These are phyloP conservation scores for Callimico goeldii DNA, from an alignment of 2,797 vertebrate species.

Conservation along the genomic window DNA sequence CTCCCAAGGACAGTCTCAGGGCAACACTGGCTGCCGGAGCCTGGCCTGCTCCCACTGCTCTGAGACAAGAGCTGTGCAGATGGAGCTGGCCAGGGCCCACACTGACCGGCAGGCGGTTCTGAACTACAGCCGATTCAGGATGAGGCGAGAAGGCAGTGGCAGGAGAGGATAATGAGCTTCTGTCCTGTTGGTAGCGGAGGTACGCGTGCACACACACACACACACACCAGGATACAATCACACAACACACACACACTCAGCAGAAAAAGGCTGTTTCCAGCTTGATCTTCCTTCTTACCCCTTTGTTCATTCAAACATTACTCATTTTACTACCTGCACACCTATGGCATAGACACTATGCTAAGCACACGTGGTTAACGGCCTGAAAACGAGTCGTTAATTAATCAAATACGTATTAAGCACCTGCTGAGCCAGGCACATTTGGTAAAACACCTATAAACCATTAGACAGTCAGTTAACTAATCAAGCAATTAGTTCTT, in stretches of 20 bases:
- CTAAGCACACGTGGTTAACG: background rate
- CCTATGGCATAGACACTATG: background rate
- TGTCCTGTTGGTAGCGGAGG: background rate
- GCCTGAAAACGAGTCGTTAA: background rate
- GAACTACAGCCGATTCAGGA: background rate
- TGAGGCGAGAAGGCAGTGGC: background rate
- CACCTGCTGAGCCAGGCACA: background rate
- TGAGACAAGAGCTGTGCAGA: background rate
- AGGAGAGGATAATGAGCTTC: background rate
- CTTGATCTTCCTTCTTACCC: background rate
- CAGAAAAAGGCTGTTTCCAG: background rate
- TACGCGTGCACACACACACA: background rate
- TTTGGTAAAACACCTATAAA: background rate
- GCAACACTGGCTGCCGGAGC: background rate
- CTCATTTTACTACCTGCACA: background rate
- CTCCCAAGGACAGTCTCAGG: background rate
- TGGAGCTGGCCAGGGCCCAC: background rate
- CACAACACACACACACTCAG: background rate
- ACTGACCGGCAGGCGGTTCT: background rate
- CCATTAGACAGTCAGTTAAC: background rate
- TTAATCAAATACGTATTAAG: background rate
- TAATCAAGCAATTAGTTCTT: conserved; percentile 12
- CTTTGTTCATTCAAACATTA: background rate
- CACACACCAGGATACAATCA: background rate
- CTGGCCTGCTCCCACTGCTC: background rate